phyloP scores from a whole-genome alignment of 1,140 invertebrate genomes.

The Chironomus tepperi region DNA sequence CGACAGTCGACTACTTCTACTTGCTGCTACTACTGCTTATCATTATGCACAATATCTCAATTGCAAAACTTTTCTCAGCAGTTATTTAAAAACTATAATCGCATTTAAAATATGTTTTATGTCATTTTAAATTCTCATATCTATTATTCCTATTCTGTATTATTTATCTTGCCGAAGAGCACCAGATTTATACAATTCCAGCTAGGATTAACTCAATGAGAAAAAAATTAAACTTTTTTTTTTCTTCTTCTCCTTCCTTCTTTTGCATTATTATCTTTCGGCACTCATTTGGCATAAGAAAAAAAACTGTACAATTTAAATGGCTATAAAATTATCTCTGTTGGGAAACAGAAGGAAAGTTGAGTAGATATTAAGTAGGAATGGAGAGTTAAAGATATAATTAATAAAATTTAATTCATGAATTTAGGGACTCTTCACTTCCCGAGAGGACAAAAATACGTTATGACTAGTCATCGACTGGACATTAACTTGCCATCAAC shows the following conservation, averaged over 20 bases:
- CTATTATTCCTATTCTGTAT: conserved; percentile 9
- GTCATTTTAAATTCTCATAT: conserved; percentile 14
- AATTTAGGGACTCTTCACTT: no score
- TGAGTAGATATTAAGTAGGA: no score
- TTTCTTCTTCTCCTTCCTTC: background rate
- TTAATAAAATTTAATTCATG: no score
- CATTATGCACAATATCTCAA: conserved; percentile 13
- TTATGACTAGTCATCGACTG: no score
- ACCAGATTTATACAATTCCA: background rate
- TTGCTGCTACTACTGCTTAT: conserved; percentile 3
- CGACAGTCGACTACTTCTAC: background rate
- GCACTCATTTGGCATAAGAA: background rate
- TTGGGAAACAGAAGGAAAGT: no score
- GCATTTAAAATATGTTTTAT: conserved; percentile 14
- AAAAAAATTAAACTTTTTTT: background rate
- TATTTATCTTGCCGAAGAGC: background rate
- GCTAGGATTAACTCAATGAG: background rate
- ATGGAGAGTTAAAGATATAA: no score
- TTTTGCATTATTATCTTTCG: background rate
- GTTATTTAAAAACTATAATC: conserved; percentile 14
- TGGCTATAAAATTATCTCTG: conserved; percentile 5
- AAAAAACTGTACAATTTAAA: background rate
- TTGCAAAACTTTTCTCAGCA: background rate
- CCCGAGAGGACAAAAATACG: no score
- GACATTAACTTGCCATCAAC: no score